phyloP scores from a whole-genome alignment of 2,888 invertebrate genomes.

The Andrena dorsata region DNA sequence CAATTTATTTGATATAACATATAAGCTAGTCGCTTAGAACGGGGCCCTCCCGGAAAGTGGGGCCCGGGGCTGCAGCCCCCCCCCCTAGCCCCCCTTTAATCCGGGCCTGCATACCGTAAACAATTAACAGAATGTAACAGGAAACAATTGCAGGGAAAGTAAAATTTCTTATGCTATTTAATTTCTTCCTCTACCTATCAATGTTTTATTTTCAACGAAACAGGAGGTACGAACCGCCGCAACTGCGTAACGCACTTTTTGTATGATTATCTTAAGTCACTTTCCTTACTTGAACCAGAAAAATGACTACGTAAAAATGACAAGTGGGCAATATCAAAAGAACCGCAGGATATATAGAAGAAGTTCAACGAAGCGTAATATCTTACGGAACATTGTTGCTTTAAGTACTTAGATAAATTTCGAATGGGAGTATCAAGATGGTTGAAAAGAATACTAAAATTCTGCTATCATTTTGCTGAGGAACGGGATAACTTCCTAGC shows the following conservation, averaged over 20 bases:
- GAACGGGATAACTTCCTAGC: neutral
- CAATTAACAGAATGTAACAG: no score
- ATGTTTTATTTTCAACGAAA: neutral
- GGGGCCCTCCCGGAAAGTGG: no score
- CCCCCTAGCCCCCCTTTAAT: no score
- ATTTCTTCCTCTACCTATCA: neutral
- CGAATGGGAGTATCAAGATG: neutral
- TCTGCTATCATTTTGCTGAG: neutral
- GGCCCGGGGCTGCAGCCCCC: no score
- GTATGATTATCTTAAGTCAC: conserved; percentile 10
- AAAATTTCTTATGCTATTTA: neutral
- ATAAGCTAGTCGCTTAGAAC: no score
- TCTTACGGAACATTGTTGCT: conserved; percentile 29
- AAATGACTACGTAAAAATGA: conserved; percentile 45
- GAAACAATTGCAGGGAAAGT: neutral
- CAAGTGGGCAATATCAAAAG: conserved; percentile 29
- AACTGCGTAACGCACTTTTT: neutral
- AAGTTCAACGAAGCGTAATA: conserved; percentile 13
- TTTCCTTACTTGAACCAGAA: conserved; percentile 29
- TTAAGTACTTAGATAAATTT: conserved; percentile 16
- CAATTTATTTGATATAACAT: no score
- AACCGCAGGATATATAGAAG: conserved; percentile 25
- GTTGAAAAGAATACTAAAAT: neutral
- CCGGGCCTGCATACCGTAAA: no score
- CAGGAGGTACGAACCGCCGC: neutral